Conservation (phyloP, 2,797 vertebrate genomes). For the Triplophysa yarkandensis region DNA sequence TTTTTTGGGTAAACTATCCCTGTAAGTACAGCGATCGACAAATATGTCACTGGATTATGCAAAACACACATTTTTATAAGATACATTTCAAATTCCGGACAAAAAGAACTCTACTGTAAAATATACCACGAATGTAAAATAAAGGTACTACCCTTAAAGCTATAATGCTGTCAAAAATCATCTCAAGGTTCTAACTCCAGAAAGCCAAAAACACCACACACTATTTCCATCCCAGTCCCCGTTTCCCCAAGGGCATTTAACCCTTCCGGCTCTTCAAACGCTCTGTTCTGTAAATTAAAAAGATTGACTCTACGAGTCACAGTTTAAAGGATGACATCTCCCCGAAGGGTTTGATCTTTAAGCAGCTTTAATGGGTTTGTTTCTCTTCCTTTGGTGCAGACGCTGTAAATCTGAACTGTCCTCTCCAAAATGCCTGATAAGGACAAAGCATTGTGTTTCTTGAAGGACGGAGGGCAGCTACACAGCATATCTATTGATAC, state of each 20-base stretch:
- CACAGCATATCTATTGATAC: slow-evolving; percentile 33
- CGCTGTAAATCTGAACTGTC: slow-evolving; percentile 51
- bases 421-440: slow-evolving; percentile 48
- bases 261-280: slow-evolving; percentile 22
- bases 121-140: background rate
- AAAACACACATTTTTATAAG: background rate
- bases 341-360: slow-evolving; percentile 31
- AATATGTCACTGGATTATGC: background rate
- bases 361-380: slow-evolving; percentile 41
- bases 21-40: background rate
- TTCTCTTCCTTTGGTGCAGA: slow-evolving; percentile 44
- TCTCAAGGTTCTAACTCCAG: slow-evolving; percentile 8
- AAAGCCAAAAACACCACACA: slow-evolving; percentile 21
- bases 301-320: slow-evolving; percentile 34
- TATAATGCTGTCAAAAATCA: slow-evolving; percentile 4
- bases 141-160: background rate
- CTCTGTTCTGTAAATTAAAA: slow-evolving; percentile 42
- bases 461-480: slow-evolving; percentile 16
- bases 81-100: background rate
- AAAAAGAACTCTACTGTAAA: background rate
- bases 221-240: slow-evolving; percentile 29
- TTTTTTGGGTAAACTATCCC: no score
- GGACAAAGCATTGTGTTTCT: slow-evolving; percentile 43
- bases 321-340: slow-evolving; percentile 38
- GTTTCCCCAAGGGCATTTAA: slow-evolving; percentile 27